phyloP scores from a whole-genome alignment of 2,797 vertebrate species.

The Trichosurus vulpecula region DNA sequence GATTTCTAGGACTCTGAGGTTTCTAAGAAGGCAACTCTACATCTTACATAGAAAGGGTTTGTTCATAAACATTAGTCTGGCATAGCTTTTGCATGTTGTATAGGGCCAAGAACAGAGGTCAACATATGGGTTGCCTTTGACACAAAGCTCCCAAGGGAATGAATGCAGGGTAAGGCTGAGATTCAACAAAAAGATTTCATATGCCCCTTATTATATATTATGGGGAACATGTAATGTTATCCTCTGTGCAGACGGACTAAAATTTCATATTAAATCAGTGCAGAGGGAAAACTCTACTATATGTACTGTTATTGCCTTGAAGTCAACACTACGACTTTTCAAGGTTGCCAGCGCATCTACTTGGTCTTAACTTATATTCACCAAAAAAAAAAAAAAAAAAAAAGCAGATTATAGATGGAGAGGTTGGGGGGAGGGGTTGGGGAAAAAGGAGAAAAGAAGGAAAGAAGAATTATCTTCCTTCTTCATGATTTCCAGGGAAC shows the following conservation, averaged over 20 bases:
- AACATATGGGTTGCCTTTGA: neutral
- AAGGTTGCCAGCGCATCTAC: neutral
- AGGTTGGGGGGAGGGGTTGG: neutral
- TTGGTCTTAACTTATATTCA: neutral
- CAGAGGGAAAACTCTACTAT: neutral
- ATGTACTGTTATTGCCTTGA: slow-evolving; percentile 11
- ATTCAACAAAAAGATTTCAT: neutral
- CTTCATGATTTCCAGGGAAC: neutral
- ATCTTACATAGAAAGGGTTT: neutral
- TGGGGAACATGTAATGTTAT: neutral
- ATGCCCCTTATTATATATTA: slow-evolving; percentile 18
- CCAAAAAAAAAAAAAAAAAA: neutral
- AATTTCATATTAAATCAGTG: neutral
- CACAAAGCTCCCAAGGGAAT: slow-evolving; percentile 23
- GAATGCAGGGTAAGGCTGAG: neutral
- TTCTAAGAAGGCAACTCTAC: slow-evolving; percentile 19
- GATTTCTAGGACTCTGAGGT: slow-evolving; percentile 8
- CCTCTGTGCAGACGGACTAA: neutral
- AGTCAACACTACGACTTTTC: neutral
- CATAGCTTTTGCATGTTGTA: neutral
- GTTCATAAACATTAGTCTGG: neutral
- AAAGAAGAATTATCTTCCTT: neutral
- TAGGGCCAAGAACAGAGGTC: neutral
- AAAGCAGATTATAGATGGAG: neutral
- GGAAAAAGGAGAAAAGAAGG: neutral